Base-by-base conservation (phyloP, 2,888 invertebrate species). In the Himalopsyche japonica region DNA sequence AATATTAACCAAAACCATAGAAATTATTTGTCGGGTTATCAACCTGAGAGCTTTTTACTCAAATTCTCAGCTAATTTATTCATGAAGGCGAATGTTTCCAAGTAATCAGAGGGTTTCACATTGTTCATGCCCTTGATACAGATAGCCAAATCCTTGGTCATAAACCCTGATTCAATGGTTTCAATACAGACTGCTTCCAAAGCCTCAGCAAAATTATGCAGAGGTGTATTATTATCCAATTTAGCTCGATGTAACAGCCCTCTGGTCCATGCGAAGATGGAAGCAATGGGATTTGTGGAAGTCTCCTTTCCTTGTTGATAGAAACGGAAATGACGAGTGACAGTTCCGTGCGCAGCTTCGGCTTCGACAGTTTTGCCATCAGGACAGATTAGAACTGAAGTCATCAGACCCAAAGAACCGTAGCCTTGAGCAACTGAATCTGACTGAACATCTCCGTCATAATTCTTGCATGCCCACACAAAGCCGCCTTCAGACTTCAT, bases 381-480 rank as follows among this genome's bases (percentile, higher is more conserved):
- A 5, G 99, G 99, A 89, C 98, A 98, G 82, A 99, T 91, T 70
- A 99, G 93, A 0, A 99, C 99, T 18, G 98, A 98, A 0, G 99
- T 99, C 99, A 99, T 99, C 88, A 99, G 93, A 87, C 99, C 99
- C 84, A 99, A 93, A 0, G 98, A 99, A 18, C 99, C 97, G 88
- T 96, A 97, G 47, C 98, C 99, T 92, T 99, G 99, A 85, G 99
- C 99, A 37, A 99, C 97, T 0, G 98, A 97, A 91, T 99, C 99
- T 0, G 98, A 98, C 91, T 99, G 99, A 0, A 99, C 99, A 91
- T 99, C 99, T 70, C 99, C 99, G 89, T 99, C 99, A 90, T 99
- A 99, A 91, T 99, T 99, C 91, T 99, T 99, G 91, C 99, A 99
- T 10, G 99, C 98, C 99, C 99, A 99, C 0, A 99, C 98, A 90